Conservation (phyloP, 1,140 invertebrate genomes). For the Bombus turneri region DNA sequence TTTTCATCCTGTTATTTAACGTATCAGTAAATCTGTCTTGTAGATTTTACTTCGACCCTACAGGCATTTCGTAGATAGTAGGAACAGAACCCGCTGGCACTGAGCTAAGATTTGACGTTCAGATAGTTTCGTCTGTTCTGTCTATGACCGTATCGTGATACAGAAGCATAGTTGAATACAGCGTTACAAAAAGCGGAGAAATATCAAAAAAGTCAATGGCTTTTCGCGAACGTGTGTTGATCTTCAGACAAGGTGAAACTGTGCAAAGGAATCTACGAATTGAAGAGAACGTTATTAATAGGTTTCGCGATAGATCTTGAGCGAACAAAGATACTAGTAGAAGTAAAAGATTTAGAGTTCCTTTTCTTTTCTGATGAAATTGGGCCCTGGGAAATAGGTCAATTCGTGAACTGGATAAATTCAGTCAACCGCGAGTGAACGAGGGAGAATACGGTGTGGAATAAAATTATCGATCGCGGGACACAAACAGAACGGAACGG, state of each 20-base stretch:
- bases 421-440: not conserved
- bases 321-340: too few relatives aligned
- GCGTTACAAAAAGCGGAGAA: not conserved
- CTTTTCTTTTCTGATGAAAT: slow-evolving; percentile 2
- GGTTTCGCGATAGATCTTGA: not conserved
- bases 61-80: not conserved
- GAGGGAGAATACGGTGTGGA: slow-evolving; percentile 3
- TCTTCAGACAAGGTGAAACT: too few relatives aligned
- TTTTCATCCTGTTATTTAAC: slow-evolving; percentile 2
- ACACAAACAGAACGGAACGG: slow-evolving; percentile 22
- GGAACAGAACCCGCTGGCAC: not conserved
- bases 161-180: not conserved
- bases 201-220: too few relatives aligned
- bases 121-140: not conserved
- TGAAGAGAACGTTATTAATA: not conserved
- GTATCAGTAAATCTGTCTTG: not conserved
- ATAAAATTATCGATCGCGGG: slow-evolving; percentile 51
- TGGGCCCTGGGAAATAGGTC: slow-evolving; percentile 10
- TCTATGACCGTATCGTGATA: not conserved
- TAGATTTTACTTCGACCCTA: not conserved
- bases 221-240: not conserved
- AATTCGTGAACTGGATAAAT: slow-evolving; percentile 2
- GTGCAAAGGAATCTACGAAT: too few relatives aligned
- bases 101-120: not conserved
- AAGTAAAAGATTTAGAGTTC: not conserved